Base-by-base conservation (phyloP, 2,113 vertebrate genomes). In the Leptodactylus fuscus region DNA sequence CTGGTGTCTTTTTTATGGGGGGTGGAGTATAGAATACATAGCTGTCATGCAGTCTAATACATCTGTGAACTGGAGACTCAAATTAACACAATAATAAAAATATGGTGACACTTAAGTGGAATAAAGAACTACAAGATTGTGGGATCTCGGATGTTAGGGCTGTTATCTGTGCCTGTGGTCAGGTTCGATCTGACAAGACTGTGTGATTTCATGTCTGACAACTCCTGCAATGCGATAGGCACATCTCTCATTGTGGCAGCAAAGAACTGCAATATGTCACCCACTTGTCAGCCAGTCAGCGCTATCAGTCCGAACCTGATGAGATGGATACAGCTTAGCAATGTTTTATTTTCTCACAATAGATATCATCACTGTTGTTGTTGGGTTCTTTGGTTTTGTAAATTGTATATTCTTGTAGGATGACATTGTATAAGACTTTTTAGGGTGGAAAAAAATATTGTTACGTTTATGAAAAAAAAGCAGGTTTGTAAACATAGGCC, bases 131-230 rank as follows among this genome's bases (percentile, higher is more conserved):
- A n/a, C n/a, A n/a, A n/a, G n/a, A n/a, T n/a, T n/a, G n/a, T n/a
- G n/a, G n/a, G n/a, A n/a, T n/a, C n/a, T n/a, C n/a, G n/a, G n/a
- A n/a, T n/a, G 69, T 71, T 9, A 22, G 13, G 71, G 71, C 27
- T 74, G 71, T 74, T 13, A 76, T 76, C 74, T 76, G 46, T 76
- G 16, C 74, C 32, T 34, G 76, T 60, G 51, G 76, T 38, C 76
- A 58, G 34, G 22, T 24, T 55, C 49, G 7, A 11, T 1, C 48
- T 53, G 75, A 77, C 29, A 77, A 49, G 48, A 77, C 55, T 58
- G 76, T 41, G 32, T 60, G 76, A 79, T 79, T 38, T 79, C 51
- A 41, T 9, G 9, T 13, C 32, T 38, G 77, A 80, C 77, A 80
- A 24, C 29, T 24, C 32, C 77, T 62, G 53, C 77, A 36, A 11